Evolutionary conservation across 2,113 vertebrate genomes (phyloP).

Genomic region (Pluvialis apricaria): DNA sequence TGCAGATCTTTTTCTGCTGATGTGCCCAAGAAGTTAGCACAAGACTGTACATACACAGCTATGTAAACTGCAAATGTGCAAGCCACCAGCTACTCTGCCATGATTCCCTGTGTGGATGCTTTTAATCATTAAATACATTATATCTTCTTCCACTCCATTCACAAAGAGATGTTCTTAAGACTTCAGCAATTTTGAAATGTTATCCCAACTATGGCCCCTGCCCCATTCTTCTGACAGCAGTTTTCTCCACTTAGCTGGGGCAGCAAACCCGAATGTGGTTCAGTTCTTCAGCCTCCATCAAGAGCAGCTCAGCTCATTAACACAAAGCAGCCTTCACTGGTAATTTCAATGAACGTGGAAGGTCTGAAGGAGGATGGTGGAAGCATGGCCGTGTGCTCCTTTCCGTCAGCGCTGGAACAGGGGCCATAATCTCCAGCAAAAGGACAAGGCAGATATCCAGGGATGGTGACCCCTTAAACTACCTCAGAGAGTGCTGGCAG

Average conservation of each 20-base stretch:
- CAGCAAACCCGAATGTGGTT: accelerated
- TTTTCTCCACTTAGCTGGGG: not conserved
- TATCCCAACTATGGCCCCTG: not conserved
- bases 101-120: not conserved
- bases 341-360: not conserved
- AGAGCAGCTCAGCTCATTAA: not conserved
- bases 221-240: not conserved
- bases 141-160: not conserved
- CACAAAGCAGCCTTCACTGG: not conserved
- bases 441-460: not conserved
- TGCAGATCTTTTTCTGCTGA: not conserved
- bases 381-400: not conserved
- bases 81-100: not conserved
- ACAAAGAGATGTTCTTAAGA: not conserved
- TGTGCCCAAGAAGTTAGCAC: not conserved
- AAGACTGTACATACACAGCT: not conserved
- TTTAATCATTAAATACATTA: not conserved
- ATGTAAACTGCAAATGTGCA: not conserved
- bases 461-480: not conserved
- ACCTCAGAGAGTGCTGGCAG: not conserved
- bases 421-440: not conserved
- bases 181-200: not conserved
- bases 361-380: not conserved
- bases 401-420: accelerated
- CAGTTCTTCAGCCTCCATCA: not conserved